Evolutionary conservation across 1,140 invertebrate genomes (phyloP).

Genomic region (Cotesia vestalis): DNA sequence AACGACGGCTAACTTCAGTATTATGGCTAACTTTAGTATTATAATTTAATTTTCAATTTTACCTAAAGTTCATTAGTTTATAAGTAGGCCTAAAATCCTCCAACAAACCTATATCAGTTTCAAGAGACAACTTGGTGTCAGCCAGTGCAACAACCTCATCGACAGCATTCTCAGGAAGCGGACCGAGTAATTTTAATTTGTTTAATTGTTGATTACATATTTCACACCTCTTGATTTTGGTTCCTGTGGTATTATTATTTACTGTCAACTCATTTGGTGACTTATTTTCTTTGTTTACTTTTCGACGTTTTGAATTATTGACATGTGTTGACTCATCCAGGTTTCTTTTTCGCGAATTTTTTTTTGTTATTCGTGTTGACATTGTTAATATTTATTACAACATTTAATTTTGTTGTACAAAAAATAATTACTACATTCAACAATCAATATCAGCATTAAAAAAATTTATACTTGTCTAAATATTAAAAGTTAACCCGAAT

Average conservation of each 20-base stretch:
- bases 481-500: no score
- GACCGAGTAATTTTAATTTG: not conserved
- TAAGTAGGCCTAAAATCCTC: conserved; percentile 20
- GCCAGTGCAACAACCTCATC: conserved; percentile 18
- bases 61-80: conserved; percentile 20
- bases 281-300: no score
- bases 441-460: no score
- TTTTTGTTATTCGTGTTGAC: no score
- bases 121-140: conserved; percentile 7
- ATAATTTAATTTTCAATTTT: not conserved
- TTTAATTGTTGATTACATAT: conserved; percentile 6
- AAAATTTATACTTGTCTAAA: no score
- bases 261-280: not conserved
- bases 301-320: no score
- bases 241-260: not conserved
- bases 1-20: no score
- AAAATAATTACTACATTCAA: no score
- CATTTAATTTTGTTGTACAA: no score
- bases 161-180: conserved; percentile 5
- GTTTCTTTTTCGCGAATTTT: no score
- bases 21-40: not conserved
- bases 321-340: no score
- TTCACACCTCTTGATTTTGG: not conserved
- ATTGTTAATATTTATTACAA: no score
- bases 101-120: not conserved